Base-by-base conservation (phyloP, 2,797 vertebrate genomes). In the Hydrolagus colliei region DNA sequence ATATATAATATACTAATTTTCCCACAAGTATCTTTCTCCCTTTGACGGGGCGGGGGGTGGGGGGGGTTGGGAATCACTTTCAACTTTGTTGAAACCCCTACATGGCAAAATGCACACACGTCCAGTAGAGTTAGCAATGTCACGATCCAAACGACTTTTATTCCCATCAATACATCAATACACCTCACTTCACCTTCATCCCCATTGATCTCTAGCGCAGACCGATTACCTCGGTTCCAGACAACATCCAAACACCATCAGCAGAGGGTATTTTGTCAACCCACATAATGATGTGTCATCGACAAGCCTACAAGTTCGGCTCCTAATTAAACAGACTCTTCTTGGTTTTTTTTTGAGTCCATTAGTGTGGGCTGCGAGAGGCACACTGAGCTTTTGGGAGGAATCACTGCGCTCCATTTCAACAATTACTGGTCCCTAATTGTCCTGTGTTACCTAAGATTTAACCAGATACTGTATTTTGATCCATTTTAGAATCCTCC, bases 271-370 rank as follows among this genome's bases (percentile, higher is more conserved):
- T 77, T 77, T 77, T 77, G 10, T 20, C 75, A 77, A 77, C 75
- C 75, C 75, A 77, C 52, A 61, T 59, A 77, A 76, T 76, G 20
- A 61, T 77, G 41, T 52, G 75, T 52, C 75, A 77, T 77, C 75
- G 59, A 59, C 41, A 77, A 77, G 61, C 20, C 11, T 61, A 61
- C 61, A 77, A 11, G 59, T 77, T 59, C 74, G 8, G 74, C 74
- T 18, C 52, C 59, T 9, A 52, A 52, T 52, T 52, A 52, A 27
- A 1, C 27, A 1, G 27, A 27, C 27, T 1, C 27, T 27, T 27
- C 27, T 27, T 27, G n/a, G n/a, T 27, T 27, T 27, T 27, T 27
- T 27, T 27, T 27, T 27, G 27, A 27, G 41, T 52, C 41, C 2
- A 52, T 52, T 52, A 52, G 41, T 52, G 41, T 52, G 6, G 41